These are phyloP conservation scores for Lepidurus arcticus DNA, from an alignment of 1,140 invertebrate genomes.

Conservation along the genomic window DNA sequence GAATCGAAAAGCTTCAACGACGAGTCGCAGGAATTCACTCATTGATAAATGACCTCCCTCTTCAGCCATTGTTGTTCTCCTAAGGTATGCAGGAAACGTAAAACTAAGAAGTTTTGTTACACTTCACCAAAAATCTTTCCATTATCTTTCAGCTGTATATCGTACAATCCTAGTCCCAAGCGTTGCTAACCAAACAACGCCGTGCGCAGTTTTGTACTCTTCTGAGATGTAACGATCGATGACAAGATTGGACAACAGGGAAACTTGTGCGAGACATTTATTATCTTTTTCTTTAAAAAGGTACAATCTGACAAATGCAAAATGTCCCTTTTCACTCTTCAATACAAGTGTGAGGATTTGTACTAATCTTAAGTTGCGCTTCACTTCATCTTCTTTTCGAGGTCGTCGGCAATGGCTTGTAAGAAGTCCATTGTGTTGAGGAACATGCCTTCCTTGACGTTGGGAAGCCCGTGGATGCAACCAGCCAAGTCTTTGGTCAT, in stretches of 20 bases:
- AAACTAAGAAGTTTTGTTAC: not conserved
- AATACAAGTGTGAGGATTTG: not conserved
- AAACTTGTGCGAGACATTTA: not conserved
- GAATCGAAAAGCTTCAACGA: not conserved
- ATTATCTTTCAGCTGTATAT: too few relatives aligned
- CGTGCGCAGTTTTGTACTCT: not conserved
- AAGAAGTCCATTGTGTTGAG: slow-evolving; percentile 81
- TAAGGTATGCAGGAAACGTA: not conserved
- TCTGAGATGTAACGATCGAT: not conserved
- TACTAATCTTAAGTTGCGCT: not conserved
- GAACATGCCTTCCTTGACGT: slow-evolving; percentile 71
- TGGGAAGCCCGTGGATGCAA: slow-evolving; percentile 73
- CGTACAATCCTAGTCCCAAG: not conserved
- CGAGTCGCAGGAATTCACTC: not conserved
- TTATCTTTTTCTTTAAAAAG: not conserved
- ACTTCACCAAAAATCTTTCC: not conserved
- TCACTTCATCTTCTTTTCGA: slow-evolving; percentile 53
- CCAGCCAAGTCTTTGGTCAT: slow-evolving; percentile 89
- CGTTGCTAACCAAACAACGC: slow-evolving; percentile 14
- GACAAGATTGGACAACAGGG: not conserved
- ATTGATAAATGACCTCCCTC: not conserved
- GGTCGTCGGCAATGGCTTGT: slow-evolving; percentile 68
- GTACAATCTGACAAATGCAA: not conserved
- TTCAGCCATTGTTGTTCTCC: not conserved
- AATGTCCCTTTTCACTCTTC: not conserved